Percentiles rank a stretch among this genome's conserved stretches.
Evolutionary conservation across 2,797 vertebrate genomes (phyloP).

Genomic region (Pseudomugil tenellus): DNA sequence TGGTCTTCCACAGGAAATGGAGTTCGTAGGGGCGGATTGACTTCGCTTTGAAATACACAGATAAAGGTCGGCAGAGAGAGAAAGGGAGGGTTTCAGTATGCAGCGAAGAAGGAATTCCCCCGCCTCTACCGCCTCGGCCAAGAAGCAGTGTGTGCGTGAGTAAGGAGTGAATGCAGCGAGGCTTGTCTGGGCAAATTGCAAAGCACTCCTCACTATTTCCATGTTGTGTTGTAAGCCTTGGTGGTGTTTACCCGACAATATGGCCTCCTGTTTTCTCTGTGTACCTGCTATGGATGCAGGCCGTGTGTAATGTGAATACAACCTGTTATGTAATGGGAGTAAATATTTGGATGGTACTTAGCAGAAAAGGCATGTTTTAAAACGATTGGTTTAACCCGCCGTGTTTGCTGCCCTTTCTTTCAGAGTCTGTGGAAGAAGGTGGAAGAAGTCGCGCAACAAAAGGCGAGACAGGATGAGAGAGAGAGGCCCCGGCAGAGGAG

Average conservation of each 20-base stretch:
- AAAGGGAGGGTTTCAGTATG: constrained; percentile 77
- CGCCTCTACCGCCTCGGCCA: constrained; percentile 79
- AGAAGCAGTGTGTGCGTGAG: constrained; percentile 73
- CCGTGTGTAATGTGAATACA: constrained; percentile 70
- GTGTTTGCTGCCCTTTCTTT: constrained; percentile 62
- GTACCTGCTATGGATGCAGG: constrained; percentile 63
- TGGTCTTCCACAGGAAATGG: constrained; percentile 82
- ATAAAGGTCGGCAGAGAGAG: constrained; percentile 72
- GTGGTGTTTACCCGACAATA: constrained; percentile 66
- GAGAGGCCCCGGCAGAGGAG: constrained; percentile 66
- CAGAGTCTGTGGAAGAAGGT: constrained; percentile 72
- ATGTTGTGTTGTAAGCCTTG: constrained; percentile 58
- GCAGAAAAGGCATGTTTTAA: not conserved
- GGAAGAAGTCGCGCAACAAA: constrained; percentile 55
- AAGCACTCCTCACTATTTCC: constrained; percentile 76
- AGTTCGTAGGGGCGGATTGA: constrained; percentile 80
- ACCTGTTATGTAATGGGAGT: constrained; percentile 66
- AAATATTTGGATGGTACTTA: constrained; percentile 29
- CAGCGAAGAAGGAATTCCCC: constrained; percentile 86
- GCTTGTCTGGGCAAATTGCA: constrained; percentile 83
- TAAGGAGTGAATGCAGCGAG: constrained; percentile 66
- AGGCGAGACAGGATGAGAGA: constrained; percentile 70
- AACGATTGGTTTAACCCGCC: constrained; percentile 37
- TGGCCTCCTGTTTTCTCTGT: constrained; percentile 58
- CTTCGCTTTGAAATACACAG: constrained; percentile 79